Percentiles rank a stretch among this genome's conserved stretches.
Evolutionary conservation across 2,888 invertebrate genomes (phyloP).

Genomic region (Parochlus steinenii): DNA sequence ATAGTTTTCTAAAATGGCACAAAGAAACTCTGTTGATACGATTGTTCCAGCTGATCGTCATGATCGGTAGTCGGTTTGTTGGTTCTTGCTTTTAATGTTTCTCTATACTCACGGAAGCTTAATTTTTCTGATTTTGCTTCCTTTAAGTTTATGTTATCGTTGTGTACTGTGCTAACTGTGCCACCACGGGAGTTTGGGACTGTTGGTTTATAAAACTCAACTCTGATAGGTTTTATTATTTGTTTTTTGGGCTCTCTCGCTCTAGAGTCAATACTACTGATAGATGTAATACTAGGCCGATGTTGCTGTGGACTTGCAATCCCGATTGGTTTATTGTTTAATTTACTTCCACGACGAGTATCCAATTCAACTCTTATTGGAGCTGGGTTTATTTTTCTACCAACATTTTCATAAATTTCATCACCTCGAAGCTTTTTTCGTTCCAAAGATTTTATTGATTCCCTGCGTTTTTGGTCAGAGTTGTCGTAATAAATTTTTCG

Average conservation of each 20-base stretch:
- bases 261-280: neutral
- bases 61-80: constrained; percentile 5
- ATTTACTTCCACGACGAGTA: neutral
- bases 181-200: neutral
- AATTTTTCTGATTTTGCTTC: constrained; percentile 2
- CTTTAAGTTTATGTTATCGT: neutral
- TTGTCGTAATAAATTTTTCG: neutral
- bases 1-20: too few relatives aligned
- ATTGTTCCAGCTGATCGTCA: constrained; percentile 7
- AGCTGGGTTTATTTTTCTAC: constrained; percentile 6
- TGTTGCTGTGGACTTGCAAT: constrained; percentile 7
- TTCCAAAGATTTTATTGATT: constrained; percentile 3
- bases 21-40: constrained; percentile 11
- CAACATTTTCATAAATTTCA: constrained; percentile 3
- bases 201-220: neutral
- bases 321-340: constrained; percentile 4
- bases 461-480: constrained; percentile 4
- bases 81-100: neutral
- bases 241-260: neutral
- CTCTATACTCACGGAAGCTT: constrained; percentile 10
- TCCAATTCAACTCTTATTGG: constrained; percentile 8
- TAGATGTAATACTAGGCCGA: neutral
- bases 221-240: too few relatives aligned
- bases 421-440: neutral
- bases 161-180: too few relatives aligned